Evolutionary conservation across 2,113 vertebrate genomes (phyloP), one percentile per base, ranked within the genome.

Genomic region (Stictonetta naevosa): DNA sequence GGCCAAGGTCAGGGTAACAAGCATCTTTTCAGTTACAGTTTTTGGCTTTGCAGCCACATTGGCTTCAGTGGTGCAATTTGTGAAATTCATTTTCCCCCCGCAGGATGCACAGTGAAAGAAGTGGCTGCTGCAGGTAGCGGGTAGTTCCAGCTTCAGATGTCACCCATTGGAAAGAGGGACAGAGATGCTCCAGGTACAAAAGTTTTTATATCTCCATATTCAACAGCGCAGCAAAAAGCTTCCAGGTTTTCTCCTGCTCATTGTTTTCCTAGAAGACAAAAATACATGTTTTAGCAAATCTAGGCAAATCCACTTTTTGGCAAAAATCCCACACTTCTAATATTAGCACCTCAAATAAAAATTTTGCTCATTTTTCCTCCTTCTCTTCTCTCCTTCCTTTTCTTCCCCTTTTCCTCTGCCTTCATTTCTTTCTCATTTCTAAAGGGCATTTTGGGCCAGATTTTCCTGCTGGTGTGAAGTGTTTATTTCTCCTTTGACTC

Each of bases 61-160:
- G 80, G 98, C 95, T 93, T 97, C 97, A 58, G 95, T 77, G 28
- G 98, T 98, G 95, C 97, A 98, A 95, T 99, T 99, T 81, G 98
- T 98, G 97, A 96, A 89, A 95, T 99, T 99, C 97, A 98, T 98
- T 73, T 95, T 75, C 77, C 68, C 72, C 16, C 5, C 93, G 46
- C 50, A 40, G 14, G 82, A 68, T 44, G 74, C 50, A 87, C 93
- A 50, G 68, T 68, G 88, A 93, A 95, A 94, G 88, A 78, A 68
- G 68, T 69, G 74, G 62, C 52, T 94, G 78, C 59, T 93, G 91
- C 34, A 79, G 29, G n/a, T 88, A 88, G 78, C 0, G 18, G 92
- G 83, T n/a, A 38, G 58, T 15, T 72, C 29, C 72, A 81, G 38
- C 44, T 85, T 96, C 90, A 97, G 83, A 81, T 81, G 52, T 69